A percentile compares a stretch with the other conserved stretches of the same genome.
Conservation (phyloP, 2,797 vertebrate species). For the Botia kubotai region DNA sequence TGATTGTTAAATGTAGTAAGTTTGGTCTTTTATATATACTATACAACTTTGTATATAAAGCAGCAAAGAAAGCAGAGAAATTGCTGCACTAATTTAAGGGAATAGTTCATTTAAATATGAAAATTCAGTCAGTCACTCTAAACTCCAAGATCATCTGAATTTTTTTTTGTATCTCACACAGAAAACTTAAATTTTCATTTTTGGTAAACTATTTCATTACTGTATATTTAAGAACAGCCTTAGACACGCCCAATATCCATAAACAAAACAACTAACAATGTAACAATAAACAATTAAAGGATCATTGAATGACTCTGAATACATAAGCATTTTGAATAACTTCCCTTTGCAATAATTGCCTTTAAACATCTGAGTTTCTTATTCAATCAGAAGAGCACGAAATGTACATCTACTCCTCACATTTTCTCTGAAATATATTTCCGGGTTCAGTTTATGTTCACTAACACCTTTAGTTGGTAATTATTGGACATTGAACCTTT, state of each 20-base stretch:
- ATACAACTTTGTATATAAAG: not conserved
- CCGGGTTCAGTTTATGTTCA: not conserved
- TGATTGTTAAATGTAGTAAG: not conserved
- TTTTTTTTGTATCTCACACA: no score
- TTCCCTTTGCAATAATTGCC: not conserved
- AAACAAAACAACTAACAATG: not conserved
- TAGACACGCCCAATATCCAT: not conserved
- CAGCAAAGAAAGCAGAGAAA: not conserved
- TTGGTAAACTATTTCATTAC: no score
- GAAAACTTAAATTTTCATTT: no score
- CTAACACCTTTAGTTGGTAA: not conserved
- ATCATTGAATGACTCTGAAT: not conserved
- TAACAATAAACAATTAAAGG: not conserved
- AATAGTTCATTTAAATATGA: no score
- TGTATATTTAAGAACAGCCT: no score
- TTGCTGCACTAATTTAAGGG: not conserved
- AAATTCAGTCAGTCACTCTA: no score
- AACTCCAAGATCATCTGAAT: no score
- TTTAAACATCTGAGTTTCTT: not conserved
- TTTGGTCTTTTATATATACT: not conserved
- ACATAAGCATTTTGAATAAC: not conserved
- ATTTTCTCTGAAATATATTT: not conserved
- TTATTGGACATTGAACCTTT: not conserved
- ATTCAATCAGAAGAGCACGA: not conserved
- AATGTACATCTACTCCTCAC: not conserved